Evolutionary conservation across 2,888 invertebrate species (phyloP).

Genomic region (Cerastis leucographa): DNA sequence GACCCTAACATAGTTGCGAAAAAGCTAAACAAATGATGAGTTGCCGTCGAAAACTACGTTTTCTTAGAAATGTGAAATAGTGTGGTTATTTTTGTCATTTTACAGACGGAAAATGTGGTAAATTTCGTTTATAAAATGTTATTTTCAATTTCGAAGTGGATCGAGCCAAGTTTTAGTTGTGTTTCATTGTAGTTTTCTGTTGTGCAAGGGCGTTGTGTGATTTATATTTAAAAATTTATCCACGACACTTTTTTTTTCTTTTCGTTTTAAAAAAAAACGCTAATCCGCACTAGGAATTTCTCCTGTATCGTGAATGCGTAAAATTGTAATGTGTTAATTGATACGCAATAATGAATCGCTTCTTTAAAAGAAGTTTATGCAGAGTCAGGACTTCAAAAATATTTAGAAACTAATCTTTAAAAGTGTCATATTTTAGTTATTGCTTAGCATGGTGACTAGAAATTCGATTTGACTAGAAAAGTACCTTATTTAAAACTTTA

Average conservation of each 20-base stretch:
- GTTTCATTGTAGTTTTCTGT: not conserved
- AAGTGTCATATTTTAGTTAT: not conserved
- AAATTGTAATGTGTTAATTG: too few relatives aligned
- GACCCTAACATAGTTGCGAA: not conserved
- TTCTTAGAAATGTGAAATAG: not conserved
- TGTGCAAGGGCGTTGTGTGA: too few relatives aligned
- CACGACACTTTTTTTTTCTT: too few relatives aligned
- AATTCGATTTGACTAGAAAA: too few relatives aligned
- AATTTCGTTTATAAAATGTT: not conserved
- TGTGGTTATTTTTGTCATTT: not conserved
- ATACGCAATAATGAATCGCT: too few relatives aligned
- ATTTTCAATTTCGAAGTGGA: conserved; percentile 8
- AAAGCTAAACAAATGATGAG: too few relatives aligned
- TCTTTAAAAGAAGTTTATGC: not conserved
- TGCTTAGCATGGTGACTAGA: not conserved
- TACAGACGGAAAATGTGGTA: not conserved
- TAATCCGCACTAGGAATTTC: too few relatives aligned
- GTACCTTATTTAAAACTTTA: too few relatives aligned
- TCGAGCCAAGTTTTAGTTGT: not conserved
- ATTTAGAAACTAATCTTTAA: not conserved
- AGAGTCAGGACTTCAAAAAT: too few relatives aligned
- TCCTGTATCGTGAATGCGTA: too few relatives aligned
- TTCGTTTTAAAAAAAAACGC: too few relatives aligned
- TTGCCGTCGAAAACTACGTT: not conserved
- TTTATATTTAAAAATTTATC: too few relatives aligned